Conservation (phyloP, 2,797 vertebrate genomes). For the Dendrocincla tyrannina region DNA sequence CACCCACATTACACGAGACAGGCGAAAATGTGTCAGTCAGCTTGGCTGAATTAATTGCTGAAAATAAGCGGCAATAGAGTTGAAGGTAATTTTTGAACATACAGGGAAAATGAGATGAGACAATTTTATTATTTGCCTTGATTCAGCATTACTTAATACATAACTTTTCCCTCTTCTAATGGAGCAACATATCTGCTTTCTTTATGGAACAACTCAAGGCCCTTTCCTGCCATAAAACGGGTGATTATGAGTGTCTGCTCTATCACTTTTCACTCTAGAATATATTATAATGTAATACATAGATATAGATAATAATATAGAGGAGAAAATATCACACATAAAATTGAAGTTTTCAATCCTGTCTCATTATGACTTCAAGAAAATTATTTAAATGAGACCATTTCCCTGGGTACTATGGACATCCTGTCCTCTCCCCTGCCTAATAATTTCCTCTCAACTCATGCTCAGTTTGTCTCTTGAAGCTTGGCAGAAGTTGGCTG, state of each 20-base stretch:
- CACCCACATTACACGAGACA: constrained; percentile 7
- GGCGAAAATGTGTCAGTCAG: background rate
- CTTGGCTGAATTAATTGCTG: constrained; percentile 45
- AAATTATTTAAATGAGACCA: constrained; percentile 69
- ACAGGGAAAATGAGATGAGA: background rate
- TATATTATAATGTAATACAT: background rate
- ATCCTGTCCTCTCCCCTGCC: constrained; percentile 12
- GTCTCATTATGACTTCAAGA: background rate
- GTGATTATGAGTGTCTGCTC: background rate
- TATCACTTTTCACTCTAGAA: background rate
- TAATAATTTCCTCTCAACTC: constrained; percentile 78
- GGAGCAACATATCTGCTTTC: background rate
- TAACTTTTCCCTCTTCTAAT: background rate
- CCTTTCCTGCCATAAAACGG: background rate
- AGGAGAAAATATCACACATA: background rate
- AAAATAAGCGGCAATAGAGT: background rate
- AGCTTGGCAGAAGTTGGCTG: constrained; percentile 72
- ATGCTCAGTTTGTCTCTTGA: constrained; percentile 70
- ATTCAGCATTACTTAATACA: background rate
- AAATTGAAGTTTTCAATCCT: background rate
- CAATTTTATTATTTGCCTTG: background rate
- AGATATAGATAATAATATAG: background rate
- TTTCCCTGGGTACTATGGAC: constrained; percentile 69
- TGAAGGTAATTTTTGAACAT: constrained; percentile 26
- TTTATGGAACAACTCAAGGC: background rate